Evolutionary conservation across 2,113 vertebrate species (phyloP).

Genomic region (Pongo pygmaeus): DNA sequence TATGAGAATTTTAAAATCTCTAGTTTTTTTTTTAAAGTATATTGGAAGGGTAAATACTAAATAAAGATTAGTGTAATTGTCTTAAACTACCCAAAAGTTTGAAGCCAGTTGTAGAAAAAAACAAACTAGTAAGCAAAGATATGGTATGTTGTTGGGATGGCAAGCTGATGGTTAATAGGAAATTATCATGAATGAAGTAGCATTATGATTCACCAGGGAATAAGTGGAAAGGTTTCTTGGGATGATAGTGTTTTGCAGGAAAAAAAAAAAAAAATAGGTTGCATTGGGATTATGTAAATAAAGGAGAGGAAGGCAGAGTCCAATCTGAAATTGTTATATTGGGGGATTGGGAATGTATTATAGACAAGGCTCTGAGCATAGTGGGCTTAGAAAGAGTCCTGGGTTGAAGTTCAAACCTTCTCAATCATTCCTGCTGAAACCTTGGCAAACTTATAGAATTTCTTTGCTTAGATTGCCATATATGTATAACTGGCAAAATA

Average conservation of each 20-base stretch:
- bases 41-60: neutral
- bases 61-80: neutral
- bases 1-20: neutral
- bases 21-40: neutral
- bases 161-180: neutral
- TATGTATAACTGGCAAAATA: neutral
- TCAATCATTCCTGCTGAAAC: neutral
- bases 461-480: neutral
- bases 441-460: neutral
- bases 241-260: neutral
- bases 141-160: neutral
- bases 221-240: neutral
- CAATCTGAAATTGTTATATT: neutral
- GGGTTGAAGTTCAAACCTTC: neutral
- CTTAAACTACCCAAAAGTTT: neutral
- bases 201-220: neutral
- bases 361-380: neutral
- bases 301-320: neutral
- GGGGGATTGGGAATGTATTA: neutral
- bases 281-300: neutral
- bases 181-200: neutral
- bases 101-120: neutral
- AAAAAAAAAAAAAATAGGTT: neutral
- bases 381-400: neutral
- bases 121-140: neutral